Percentiles rank a stretch among this genome's conserved stretches.
phyloP scores from a whole-genome alignment of 1,140 invertebrate species.

The Heliconius nattereri region DNA sequence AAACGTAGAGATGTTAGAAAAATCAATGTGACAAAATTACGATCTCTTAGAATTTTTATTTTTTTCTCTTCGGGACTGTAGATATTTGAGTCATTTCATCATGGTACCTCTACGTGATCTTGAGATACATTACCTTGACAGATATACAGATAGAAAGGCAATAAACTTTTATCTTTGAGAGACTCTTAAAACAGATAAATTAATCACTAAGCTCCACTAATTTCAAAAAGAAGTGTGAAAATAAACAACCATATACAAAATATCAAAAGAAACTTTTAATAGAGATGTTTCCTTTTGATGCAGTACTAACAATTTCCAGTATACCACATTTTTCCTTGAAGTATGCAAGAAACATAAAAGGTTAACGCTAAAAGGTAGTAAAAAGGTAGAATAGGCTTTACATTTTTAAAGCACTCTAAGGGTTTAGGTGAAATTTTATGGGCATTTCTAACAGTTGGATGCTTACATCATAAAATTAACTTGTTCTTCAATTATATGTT shows the following conservation, averaged over 20 bases:
- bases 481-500: slow-evolving; percentile 2
- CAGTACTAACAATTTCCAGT: background rate
- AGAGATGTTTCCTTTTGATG: slow-evolving; percentile 2
- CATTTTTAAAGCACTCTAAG: slow-evolving; percentile 29
- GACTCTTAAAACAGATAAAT: background rate
- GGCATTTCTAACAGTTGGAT: slow-evolving; percentile 21
- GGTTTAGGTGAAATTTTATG: slow-evolving; percentile 31
- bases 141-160: too few relatives aligned
- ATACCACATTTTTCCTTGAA: slow-evolving; percentile 2
- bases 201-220: background rate
- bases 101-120: too few relatives aligned
- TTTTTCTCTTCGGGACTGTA: too few relatives aligned
- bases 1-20: too few relatives aligned
- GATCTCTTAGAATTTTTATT: too few relatives aligned
- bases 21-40: too few relatives aligned
- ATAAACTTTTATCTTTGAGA: too few relatives aligned
- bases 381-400: slow-evolving; percentile 32
- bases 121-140: too few relatives aligned
- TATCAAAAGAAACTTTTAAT: background rate
- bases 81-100: too few relatives aligned
- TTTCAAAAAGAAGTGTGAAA: background rate
- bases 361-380: slow-evolving; percentile 33
- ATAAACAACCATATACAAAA: background rate
- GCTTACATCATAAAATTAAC: slow-evolving; percentile 19
- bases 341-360: slow-evolving; percentile 21